phyloP scores from a whole-genome alignment of 2,888 invertebrate species.

The Euzetes globulus region DNA sequence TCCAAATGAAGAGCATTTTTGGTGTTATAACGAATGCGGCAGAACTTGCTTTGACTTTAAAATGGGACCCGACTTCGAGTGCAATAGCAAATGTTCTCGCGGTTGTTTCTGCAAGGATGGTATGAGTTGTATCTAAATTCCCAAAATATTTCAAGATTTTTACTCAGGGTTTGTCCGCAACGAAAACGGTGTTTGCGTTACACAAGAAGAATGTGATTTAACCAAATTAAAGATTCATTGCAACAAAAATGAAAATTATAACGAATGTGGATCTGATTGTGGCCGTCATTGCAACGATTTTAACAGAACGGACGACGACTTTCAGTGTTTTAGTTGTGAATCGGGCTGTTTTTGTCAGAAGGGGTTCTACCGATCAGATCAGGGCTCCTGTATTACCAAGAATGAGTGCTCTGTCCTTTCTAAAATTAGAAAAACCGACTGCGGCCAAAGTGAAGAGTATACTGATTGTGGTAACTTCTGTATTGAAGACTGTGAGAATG shows the following conservation, averaged over 20 bases:
- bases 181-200: not conserved
- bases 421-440: not conserved
- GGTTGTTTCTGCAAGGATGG: not conserved
- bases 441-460: not conserved
- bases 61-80: not conserved
- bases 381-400: not conserved
- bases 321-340: not conserved
- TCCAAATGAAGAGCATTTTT: not conserved
- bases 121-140: not conserved
- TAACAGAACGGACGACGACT: not conserved
- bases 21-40: not conserved
- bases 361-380: not conserved
- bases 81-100: not conserved
- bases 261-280: not conserved
- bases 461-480: conserved; percentile 5
- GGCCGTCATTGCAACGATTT: not conserved
- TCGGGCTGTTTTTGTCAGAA: not conserved
- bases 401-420: not conserved
- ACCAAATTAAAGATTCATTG: not conserved
- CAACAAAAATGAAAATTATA: not conserved
- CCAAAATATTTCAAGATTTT: too few relatives aligned
- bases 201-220: not conserved
- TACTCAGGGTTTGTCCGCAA: not conserved
- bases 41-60: not conserved
- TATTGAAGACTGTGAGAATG: not conserved